A percentile compares a stretch with the other conserved stretches of the same genome.
Evolutionary conservation across 2,888 invertebrate species (phyloP).

Genomic region (Melangyna quadrimaculata): DNA sequence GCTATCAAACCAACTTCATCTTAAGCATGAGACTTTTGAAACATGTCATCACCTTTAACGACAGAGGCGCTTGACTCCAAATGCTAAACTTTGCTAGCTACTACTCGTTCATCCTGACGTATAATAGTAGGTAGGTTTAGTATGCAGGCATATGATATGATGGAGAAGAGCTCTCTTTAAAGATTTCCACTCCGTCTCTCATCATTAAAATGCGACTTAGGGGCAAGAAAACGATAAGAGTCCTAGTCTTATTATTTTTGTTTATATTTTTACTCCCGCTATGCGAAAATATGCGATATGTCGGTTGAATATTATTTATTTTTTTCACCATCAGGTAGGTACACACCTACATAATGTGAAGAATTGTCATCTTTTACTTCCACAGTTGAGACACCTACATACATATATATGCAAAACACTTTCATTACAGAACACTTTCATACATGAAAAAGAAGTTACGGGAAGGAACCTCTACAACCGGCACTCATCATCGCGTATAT

Average conservation of each 20-base stretch:
- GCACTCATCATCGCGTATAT: conserved; percentile 21
- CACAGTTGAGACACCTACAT: not conserved
- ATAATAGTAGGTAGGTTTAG: not conserved
- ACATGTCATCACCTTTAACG: conserved; percentile 64
- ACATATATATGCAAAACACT: conserved; percentile 51
- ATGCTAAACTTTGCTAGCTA: conserved; percentile 17
- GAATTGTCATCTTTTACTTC: conserved; percentile 31
- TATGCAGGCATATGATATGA: not conserved
- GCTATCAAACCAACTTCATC: conserved; percentile 7
- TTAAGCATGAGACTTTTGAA: conserved; percentile 53
- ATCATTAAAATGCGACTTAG: conserved; percentile 70
- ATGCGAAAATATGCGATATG: conserved; percentile 44
- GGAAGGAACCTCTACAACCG: not conserved
- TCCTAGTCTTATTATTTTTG: conserved; percentile 20
- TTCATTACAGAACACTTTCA: conserved; percentile 40
- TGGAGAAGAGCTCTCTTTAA: conserved; percentile 4
- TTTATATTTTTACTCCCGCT: not conserved
- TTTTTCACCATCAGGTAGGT: not conserved
- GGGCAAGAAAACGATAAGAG: conserved; percentile 58
- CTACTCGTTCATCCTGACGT: not conserved
- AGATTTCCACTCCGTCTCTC: conserved; percentile 50
- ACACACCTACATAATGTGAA: not conserved
- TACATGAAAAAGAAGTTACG: not conserved
- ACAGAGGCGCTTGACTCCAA: conserved; percentile 47
- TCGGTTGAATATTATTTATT: conserved; percentile 34